Evolutionary conservation across 1,140 invertebrate species (phyloP).

Genomic region (Papilio polytes): DNA sequence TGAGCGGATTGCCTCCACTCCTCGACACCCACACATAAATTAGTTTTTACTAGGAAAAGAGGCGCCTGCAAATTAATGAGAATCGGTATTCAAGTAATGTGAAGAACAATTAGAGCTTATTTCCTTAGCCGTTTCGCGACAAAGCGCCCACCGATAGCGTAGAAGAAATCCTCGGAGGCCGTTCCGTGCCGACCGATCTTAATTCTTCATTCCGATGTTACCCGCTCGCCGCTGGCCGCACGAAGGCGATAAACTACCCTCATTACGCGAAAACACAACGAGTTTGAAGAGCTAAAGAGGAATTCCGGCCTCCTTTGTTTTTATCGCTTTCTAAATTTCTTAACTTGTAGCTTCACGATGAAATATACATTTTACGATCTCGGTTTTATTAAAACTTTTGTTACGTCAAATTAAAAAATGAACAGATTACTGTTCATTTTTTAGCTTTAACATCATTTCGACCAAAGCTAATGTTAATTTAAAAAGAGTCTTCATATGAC

Average conservation of each 20-base stretch:
- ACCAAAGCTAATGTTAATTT: not conserved
- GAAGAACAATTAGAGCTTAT: conserved; percentile 40
- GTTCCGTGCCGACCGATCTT: conserved; percentile 42
- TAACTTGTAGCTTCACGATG: conserved; percentile 44
- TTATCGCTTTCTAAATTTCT: conserved; percentile 46
- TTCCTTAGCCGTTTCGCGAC: conserved; percentile 25
- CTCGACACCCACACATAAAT: conserved; percentile 39
- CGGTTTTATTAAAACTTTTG: conserved; percentile 15
- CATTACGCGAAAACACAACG: conserved; percentile 46
- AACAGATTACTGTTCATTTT: too few species aligned
- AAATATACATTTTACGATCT: conserved; percentile 19
- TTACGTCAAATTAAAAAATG: not conserved
- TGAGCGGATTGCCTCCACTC: not conserved
- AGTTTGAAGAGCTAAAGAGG: conserved; percentile 47
- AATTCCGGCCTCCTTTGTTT: conserved; percentile 46
- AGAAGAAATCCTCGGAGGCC: conserved; percentile 38
- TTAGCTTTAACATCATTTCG: too few species aligned
- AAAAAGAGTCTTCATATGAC: not conserved
- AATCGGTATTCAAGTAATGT: conserved; percentile 27
- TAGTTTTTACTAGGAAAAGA: conserved; percentile 27
- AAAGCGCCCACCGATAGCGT: conserved; percentile 29
- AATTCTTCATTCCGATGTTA: conserved; percentile 31
- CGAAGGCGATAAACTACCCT: conserved; percentile 47
- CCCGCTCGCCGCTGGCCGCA: conserved; percentile 36
- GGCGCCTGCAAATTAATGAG: conserved; percentile 35